Base-by-base conservation (phyloP, 37 sponge, comb jelly and placozoan species). In the Theonella swinhoei region DNA sequence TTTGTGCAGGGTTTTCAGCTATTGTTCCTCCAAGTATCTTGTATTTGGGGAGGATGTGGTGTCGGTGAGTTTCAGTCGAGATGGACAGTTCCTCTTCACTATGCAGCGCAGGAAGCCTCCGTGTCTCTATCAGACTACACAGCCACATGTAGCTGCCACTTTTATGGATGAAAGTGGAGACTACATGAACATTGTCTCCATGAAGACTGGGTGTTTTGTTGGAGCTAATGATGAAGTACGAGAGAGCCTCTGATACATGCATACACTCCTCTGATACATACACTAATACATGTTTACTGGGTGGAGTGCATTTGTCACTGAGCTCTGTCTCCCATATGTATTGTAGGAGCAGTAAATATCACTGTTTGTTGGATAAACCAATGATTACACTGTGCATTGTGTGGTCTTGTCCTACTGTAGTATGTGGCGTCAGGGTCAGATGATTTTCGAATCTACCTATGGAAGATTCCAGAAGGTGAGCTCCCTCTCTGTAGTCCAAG, bases 341-440 rank as follows among this genome's bases (percentile, higher is more conserved):
- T n/a, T n/a, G n/a, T n/a, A n/a, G n/a, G n/a, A n/a, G n/a, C n/a
- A n/a, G n/a, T n/a, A n/a, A n/a, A n/a, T n/a, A n/a, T n/a, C n/a
- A n/a, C n/a, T n/a, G n/a, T n/a, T n/a, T n/a, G n/a, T n/a, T n/a
- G n/a, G n/a, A n/a, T n/a, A n/a, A n/a, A n/a, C n/a, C n/a, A n/a
- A n/a, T n/a, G n/a, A n/a, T n/a, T n/a, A n/a, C n/a, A n/a, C n/a
- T n/a, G n/a, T n/a, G n/a, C n/a, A n/a, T n/a, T n/a, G n/a, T n/a
- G n/a, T n/a, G n/a, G n/a, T n/a, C 35, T 42, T 24, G 29, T 28
- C 29, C 54, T 67, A 4, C 41, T 2, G 11, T 73, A 89, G 93
- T 93, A 69, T 68, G 93, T 93, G 0, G 93, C 79, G 19, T 89
- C 90, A 20, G 93, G 93, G 32, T 93, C 93, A 14, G 93, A 93